Percentiles rank a stretch among this genome's conserved stretches.
phyloP scores from a whole-genome alignment of 2,113 vertebrate species.

The Ellobius talpinus region DNA sequence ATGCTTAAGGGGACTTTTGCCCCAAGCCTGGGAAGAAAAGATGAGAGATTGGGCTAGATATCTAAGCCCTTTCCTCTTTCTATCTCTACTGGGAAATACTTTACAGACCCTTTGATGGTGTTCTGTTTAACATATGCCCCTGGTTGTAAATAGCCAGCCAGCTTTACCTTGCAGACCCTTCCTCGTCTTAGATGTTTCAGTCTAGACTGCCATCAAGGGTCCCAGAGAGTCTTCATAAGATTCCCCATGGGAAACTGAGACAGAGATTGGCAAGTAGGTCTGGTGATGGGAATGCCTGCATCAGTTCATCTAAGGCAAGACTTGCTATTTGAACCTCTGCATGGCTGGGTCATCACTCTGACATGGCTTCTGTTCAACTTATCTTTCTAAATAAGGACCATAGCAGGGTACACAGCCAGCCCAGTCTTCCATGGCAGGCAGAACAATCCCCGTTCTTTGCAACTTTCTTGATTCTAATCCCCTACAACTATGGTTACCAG shows the following conservation, averaged over 20 bases:
- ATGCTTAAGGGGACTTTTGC: slow-evolving; percentile 59
- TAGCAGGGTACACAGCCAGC: background rate
- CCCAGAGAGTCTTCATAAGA: background rate
- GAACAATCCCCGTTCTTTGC: background rate
- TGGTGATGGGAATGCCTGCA: background rate
- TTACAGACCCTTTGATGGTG: background rate
- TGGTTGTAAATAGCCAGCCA: background rate
- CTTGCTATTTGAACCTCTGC: background rate
- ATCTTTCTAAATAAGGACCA: background rate
- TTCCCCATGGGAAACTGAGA: background rate
- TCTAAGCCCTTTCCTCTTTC: background rate
- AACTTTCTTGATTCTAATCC: background rate
- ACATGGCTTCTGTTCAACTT: background rate
- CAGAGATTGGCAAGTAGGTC: background rate
- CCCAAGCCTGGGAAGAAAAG: slow-evolving; percentile 26
- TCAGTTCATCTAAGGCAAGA: background rate
- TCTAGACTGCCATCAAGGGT: background rate
- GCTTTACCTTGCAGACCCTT: background rate
- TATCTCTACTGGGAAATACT: background rate
- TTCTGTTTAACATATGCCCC: background rate
- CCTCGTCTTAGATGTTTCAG: background rate
- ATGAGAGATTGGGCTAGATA: background rate
- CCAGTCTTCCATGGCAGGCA: background rate
- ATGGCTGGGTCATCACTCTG: background rate
- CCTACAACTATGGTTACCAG: background rate